Evolutionary conservation across 2,888 invertebrate genomes (phyloP).

Genomic region (Chesias legatella): DNA sequence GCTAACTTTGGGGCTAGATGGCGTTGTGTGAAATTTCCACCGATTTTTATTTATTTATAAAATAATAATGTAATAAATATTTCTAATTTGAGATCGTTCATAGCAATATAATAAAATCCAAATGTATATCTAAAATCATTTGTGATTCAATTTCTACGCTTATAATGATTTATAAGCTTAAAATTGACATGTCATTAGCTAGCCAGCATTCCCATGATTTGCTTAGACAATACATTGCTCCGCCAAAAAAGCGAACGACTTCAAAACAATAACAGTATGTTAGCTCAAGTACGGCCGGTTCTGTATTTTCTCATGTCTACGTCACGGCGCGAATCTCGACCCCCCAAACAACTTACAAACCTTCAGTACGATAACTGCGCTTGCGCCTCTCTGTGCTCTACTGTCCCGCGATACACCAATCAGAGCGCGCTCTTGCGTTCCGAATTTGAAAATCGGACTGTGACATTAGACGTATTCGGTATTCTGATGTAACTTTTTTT

Average conservation of each 20-base stretch:
- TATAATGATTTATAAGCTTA: no score
- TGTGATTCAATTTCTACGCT: slow-evolving; percentile 11
- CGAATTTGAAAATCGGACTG: slow-evolving; percentile 21
- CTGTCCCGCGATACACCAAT: slow-evolving; percentile 40
- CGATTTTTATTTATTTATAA: no score
- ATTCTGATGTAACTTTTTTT: not conserved
- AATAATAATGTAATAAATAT: no score
- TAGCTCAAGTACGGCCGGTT: slow-evolving; percentile 44
- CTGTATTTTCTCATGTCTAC: slow-evolving; percentile 60
- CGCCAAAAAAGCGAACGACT: slow-evolving; percentile 22
- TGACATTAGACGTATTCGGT: slow-evolving; percentile 1
- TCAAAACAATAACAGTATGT: slow-evolving; percentile 24
- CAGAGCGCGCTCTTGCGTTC: slow-evolving; percentile 32
- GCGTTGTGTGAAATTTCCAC: no score
- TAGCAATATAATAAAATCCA: no score
- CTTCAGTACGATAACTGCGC: slow-evolving; percentile 70
- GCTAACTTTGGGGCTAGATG: no score
- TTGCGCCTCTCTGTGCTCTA: slow-evolving; percentile 66
- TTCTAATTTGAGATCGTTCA: no score
- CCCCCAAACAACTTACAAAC: slow-evolving; percentile 56
- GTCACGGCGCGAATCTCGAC: slow-evolving; percentile 70
- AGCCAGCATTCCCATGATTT: slow-evolving; percentile 12
- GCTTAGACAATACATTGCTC: slow-evolving; percentile 11
- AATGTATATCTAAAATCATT: no score
- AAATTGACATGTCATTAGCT: slow-evolving; percentile 1